Evolutionary conservation across 2,113 vertebrate species (phyloP).

Genomic region (Pygoscelis adeliae): DNA sequence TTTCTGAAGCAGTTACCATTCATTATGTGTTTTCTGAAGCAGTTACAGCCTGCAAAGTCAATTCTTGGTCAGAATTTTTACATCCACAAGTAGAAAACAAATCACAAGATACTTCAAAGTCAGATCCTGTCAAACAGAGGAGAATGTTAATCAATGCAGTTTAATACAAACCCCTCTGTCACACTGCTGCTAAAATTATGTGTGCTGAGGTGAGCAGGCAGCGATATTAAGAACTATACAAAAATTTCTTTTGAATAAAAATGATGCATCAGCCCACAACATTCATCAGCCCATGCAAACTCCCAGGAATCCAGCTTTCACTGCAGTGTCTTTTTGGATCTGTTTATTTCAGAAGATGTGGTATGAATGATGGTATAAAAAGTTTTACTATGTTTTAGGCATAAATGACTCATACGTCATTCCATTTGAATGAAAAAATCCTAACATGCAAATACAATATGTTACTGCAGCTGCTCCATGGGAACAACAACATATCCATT

Average conservation of each 20-base stretch:
- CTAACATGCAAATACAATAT: conserved; percentile 2
- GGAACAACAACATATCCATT: conserved; percentile 20
- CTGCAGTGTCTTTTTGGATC: background rate
- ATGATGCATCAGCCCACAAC: background rate
- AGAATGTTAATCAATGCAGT: background rate
- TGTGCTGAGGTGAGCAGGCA: background rate
- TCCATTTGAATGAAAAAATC: conserved; percentile 26
- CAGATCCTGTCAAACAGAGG: background rate
- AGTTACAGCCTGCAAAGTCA: background rate
- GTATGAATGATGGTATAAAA: conserved; percentile 19
- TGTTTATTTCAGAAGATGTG: conserved; percentile 13
- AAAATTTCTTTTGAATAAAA: conserved; percentile 5
- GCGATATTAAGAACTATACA: background rate
- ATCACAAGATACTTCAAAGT: background rate
- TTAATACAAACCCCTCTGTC: background rate
- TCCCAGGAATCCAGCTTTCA: background rate
- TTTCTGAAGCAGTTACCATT: background rate
- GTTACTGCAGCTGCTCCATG: conserved; percentile 22
- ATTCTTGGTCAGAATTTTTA: conserved; percentile 10
- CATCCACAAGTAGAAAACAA: background rate
- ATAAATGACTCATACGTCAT: conserved; percentile 23
- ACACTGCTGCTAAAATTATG: background rate
- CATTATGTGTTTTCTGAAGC: background rate
- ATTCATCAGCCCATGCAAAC: background rate
- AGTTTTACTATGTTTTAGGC: conserved; percentile 43